phyloP scores from a whole-genome alignment of 2,797 vertebrate genomes.

The Ambastaia sidthimunki region DNA sequence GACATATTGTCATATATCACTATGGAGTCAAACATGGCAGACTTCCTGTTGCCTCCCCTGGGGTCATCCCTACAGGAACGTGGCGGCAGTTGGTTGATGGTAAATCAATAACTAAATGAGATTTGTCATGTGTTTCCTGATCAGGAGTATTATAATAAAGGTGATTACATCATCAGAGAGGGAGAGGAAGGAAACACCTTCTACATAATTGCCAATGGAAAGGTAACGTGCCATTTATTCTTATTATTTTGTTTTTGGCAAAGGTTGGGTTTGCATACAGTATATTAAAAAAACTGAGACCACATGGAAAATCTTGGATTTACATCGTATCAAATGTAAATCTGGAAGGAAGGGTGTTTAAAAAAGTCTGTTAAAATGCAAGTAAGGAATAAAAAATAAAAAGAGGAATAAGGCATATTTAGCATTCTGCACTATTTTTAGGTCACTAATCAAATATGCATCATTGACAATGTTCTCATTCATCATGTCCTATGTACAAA shows the following conservation, averaged over 20 bases:
- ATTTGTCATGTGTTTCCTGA: conserved; percentile 58
- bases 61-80: conserved; percentile 52
- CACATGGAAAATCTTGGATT: not conserved
- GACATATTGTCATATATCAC: conserved; percentile 1
- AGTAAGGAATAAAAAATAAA: no score
- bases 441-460: not conserved
- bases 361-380: no score
- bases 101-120: conserved; percentile 64
- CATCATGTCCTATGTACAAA: not conserved
- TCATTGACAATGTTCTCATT: not conserved
- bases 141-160: conserved; percentile 91
- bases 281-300: not conserved
- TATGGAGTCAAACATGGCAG: conserved; percentile 31
- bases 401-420: not conserved
- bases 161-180: conserved; percentile 89
- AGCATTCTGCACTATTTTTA: not conserved
- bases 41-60: conserved; percentile 50
- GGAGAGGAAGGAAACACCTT: conserved; percentile 94
- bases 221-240: conserved; percentile 75
- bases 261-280: not conserved
- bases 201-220: conserved; percentile 92
- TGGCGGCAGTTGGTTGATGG: conserved; percentile 46
- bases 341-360: no score
- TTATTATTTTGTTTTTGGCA: not conserved
- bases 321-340: not conserved